Base-by-base conservation (phyloP, 2,888 invertebrate species). In the Melanophora roralis region DNA sequence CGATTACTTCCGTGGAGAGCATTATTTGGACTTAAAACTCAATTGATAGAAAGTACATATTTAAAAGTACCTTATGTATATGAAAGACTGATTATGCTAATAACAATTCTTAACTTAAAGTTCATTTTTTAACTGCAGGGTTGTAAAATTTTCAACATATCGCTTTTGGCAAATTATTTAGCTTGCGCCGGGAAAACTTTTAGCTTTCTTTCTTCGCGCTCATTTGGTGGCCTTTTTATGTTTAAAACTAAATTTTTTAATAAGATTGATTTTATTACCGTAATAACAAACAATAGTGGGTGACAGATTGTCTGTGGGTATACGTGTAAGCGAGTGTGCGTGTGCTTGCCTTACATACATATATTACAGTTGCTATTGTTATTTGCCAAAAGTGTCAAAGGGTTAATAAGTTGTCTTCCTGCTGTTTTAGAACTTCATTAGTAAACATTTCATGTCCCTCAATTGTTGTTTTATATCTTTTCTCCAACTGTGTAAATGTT, bases 261-360 rank as follows among this genome's bases (percentile, higher is more conserved):
- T 88, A 86, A 88, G 86, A 88, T 88, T 88, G 86, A 86, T 87
- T 87, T 87, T 87, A 87, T 87, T 87, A 86, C 86, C 49, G 72
- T 68, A 76, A 73, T 64, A 72, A 68, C 72, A 76, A n/a, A 64
- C 38, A 73, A 62, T 69, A 64, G 64, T 73, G 72, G 76, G 76
- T 72, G 76, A 43, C 71, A 69, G 45, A 32, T 57, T 45, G 36
- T 16, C 60, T 11, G 36, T 62, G 72, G 62, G 47, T 43, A 53
- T 23, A 59, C 1, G 36, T 64, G 27, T 57, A 5, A 21, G 21
- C 21, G 1, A 57, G 12, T 14, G 49, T 6, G 19, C 36, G 19
- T 65, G 67, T 47, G 60, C 57, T 32, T 8, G 32, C 16, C 68
- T 64, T 8, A 59, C 16, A 2, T 45, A 19, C 34, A 49, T 47